These are phyloP conservation scores for Tetranychus truncatus DNA, from an alignment of 2,888 invertebrate species.

Conservation along the genomic window DNA sequence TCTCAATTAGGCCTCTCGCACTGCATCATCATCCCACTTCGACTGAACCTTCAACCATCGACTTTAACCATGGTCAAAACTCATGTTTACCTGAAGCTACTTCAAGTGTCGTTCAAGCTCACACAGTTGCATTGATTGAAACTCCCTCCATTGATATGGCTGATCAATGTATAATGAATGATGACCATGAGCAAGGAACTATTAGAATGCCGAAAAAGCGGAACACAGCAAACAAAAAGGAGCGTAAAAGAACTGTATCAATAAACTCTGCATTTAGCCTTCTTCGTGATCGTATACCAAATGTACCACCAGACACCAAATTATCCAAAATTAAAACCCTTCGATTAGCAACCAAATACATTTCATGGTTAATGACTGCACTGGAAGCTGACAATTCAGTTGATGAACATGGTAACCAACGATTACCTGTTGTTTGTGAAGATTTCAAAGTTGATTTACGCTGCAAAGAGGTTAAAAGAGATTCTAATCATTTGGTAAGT, in stretches of 20 bases:
- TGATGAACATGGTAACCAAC: background rate
- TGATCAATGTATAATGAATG: too few relatives aligned
- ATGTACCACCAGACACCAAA: constrained; percentile 87
- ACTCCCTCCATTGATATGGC: too few relatives aligned
- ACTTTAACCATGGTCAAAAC: too few relatives aligned
- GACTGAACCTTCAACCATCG: too few relatives aligned
- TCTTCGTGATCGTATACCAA: constrained; percentile 78
- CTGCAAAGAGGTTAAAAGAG: constrained; percentile 5
- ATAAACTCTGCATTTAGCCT: constrained; percentile 89
- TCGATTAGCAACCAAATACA: constrained; percentile 74
- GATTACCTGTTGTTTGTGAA: background rate
- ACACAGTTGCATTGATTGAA: too few relatives aligned
- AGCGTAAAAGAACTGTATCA: constrained; percentile 69
- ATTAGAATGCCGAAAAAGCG: constrained; percentile 51
- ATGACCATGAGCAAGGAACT: background rate
- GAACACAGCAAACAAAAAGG: constrained; percentile 84
- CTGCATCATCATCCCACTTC: too few relatives aligned
- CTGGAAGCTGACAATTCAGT: constrained; percentile 33
- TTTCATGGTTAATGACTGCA: constrained; percentile 73
- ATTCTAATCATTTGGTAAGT: background rate
- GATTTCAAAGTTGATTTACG: constrained; percentile 15
- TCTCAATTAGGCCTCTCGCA: too few relatives aligned
- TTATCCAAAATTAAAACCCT: constrained; percentile 84
- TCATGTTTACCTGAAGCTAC: too few relatives aligned
- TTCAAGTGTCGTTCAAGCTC: too few relatives aligned